A percentile compares a stretch with the other conserved stretches of the same genome.
Conservation (phyloP, 2,888 invertebrate genomes). For the Diloba caeruleocephala region DNA sequence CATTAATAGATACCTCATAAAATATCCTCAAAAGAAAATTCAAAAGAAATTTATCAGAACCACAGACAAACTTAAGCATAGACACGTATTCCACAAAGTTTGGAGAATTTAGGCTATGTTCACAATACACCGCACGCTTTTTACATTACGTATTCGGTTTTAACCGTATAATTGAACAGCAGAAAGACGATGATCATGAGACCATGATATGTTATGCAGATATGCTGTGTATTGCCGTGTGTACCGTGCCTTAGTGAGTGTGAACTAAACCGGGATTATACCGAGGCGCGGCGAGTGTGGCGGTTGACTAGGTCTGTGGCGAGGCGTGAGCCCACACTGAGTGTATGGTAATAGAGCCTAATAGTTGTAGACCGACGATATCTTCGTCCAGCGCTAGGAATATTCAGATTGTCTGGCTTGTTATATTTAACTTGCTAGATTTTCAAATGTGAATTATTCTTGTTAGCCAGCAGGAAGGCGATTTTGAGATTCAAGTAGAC, state of each 20-base stretch:
- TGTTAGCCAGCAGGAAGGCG: too few species aligned
- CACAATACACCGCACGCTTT: too few species aligned
- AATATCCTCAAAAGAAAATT: neutral
- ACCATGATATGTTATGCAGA: too few species aligned
- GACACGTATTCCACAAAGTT: neutral
- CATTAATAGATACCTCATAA: too few species aligned
- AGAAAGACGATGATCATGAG: too few species aligned
- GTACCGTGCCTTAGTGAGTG: too few species aligned
- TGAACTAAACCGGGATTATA: neutral
- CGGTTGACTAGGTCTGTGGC: constrained; percentile 1
- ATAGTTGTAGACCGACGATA: constrained; percentile 19
- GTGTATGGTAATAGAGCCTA: constrained; percentile 1
- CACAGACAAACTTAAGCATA: constrained; percentile 4
- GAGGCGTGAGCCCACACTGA: constrained; percentile 5
- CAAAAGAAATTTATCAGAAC: neutral
- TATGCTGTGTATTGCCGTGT: too few species aligned
- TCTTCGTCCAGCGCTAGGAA: constrained; percentile 17
- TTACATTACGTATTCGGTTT: too few species aligned
- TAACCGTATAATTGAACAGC: too few species aligned
- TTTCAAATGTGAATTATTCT: too few species aligned
- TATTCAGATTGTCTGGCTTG: constrained; percentile 7
- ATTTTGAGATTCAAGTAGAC: too few species aligned
- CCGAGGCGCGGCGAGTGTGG: neutral
- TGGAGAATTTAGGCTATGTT: neutral
- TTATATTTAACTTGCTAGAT: neutral